Percentiles rank a stretch among this genome's conserved stretches.
phyloP scores from a whole-genome alignment of 2,888 invertebrate species.

The Netelia inedita region DNA sequence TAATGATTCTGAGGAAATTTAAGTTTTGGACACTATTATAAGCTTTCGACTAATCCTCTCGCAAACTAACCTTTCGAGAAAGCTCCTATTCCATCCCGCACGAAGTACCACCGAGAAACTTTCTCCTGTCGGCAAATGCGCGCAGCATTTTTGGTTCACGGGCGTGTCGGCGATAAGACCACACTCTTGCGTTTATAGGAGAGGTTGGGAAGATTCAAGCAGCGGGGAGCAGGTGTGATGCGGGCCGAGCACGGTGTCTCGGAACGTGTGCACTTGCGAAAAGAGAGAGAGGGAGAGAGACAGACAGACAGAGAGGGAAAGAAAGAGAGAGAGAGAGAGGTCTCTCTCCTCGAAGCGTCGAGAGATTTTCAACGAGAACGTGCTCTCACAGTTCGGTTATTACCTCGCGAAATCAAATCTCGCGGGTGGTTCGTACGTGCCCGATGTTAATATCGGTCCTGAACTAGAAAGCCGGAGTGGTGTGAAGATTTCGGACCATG shows the following conservation, averaged over 20 bases:
- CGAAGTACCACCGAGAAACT: constrained; percentile 34
- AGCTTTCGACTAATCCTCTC: constrained; percentile 16
- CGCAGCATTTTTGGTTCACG: constrained; percentile 29
- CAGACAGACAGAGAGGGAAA: constrained; percentile 10
- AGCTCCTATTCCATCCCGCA: not conserved
- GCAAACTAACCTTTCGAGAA: not conserved
- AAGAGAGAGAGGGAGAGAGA: constrained; percentile 26
- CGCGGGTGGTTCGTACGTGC: constrained; percentile 74
- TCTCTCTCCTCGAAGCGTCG: constrained; percentile 67
- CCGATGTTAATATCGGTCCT: constrained; percentile 76
- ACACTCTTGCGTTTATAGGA: constrained; percentile 4
- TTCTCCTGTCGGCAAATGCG: constrained; percentile 22
- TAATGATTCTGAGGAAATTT: not conserved
- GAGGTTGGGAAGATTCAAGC: constrained; percentile 11
- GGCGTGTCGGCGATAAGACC: constrained; percentile 51
- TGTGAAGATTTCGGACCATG: constrained; percentile 6
- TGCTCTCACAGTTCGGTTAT: constrained; percentile 76
- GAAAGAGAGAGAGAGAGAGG: constrained; percentile 10
- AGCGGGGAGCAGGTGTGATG: constrained; percentile 34
- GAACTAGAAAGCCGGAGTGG: constrained; percentile 33
- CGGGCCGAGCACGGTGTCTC: constrained; percentile 26
- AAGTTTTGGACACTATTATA: not conserved
- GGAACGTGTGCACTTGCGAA: constrained; percentile 47
- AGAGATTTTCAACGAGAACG: constrained; percentile 75
- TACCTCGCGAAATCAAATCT: constrained; percentile 79